Base-by-base conservation (phyloP, 1,140 invertebrate genomes). In the Neodiprion fabricii region DNA sequence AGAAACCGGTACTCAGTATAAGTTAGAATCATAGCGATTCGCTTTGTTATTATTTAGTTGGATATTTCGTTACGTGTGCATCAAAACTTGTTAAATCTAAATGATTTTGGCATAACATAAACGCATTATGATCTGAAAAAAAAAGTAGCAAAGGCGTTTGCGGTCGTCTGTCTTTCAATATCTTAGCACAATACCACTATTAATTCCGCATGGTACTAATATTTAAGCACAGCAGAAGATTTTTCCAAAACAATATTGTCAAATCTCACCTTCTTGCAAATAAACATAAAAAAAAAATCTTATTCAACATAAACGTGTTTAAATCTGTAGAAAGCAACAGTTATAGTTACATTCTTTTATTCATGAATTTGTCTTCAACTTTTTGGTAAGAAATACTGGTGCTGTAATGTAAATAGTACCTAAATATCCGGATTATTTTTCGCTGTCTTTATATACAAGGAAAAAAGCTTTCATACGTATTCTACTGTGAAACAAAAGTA, bases 301-400 rank as follows among this genome's bases (percentile, higher is more conserved):
- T 1, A 61, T 61, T 61, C 53, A 17, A 61, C 53, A 9, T 61
- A 61, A 40, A 17, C 9, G 53, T 14, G 4, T 61, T 12, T 61
- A 61, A 61, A 14, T 76, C 68, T 74, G 67, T 75, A 78, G 48
- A 67, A 76, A 69, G 66, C 71, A 74, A 74, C 77, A 71, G 75
- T 80, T 80, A 79, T 80, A 80, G 79, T 80, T 79, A 80, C 67
- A 77, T 72, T 79, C 75, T 80, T 71, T 61, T 77, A 80, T 72
- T 79, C 72, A 68, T 77, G 66, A 73, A 80, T 72, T 77, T 77
- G 71, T 78, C 66, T 65, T 77, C 77, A 76, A 75, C 40, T 48
- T 7, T 9, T 71, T 48, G 7, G n/a, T 48, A 48, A 71, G 14
- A 50, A 50, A 72, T 17, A 3, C 17, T 48, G 21, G 49, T 23